Evolutionary conservation across 2,797 vertebrate genomes (phyloP).

Genomic region (Crenuchus spilurus): DNA sequence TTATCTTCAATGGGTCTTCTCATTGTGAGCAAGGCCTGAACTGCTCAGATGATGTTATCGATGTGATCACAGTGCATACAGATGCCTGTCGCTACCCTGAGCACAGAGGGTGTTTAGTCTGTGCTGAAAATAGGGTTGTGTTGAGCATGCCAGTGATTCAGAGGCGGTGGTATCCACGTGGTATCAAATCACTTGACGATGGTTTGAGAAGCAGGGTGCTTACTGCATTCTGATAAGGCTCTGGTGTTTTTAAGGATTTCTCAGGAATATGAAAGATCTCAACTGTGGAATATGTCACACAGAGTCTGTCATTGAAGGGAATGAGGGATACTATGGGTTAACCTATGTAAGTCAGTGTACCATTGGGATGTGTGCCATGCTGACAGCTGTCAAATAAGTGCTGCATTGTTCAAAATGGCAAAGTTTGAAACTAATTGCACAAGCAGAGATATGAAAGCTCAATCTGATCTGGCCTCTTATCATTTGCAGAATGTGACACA

Average conservation of each 20-base stretch:
- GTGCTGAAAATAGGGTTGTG: constrained; percentile 16
- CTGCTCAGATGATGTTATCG: constrained; percentile 29
- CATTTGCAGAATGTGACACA: neutral
- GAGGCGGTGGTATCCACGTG: constrained; percentile 5
- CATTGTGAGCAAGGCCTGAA: constrained; percentile 9
- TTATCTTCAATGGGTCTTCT: constrained; percentile 32
- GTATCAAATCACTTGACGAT: constrained; percentile 13
- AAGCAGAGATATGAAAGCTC: neutral
- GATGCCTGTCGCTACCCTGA: constrained; percentile 28
- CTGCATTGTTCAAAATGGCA: constrained; percentile 16
- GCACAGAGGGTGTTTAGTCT: constrained; percentile 26
- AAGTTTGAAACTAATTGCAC: constrained; percentile 4
- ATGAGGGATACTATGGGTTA: neutral
- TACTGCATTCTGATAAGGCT: constrained; percentile 1
- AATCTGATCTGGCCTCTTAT: constrained; percentile 26
- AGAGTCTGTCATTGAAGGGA: constrained; percentile 9
- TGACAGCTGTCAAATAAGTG: neutral
- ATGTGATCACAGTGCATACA: constrained; percentile 31
- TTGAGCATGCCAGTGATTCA: constrained; percentile 31
- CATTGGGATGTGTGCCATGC: neutral
- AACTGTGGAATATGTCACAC: constrained; percentile 33
- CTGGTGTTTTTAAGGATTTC: constrained; percentile 49
- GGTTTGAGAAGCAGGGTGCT: constrained; percentile 8
- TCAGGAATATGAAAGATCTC: constrained; percentile 53
- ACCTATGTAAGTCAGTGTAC: neutral